Evolutionary conservation across 1,140 invertebrate genomes (phyloP).

Genomic region (Campodea augens): DNA sequence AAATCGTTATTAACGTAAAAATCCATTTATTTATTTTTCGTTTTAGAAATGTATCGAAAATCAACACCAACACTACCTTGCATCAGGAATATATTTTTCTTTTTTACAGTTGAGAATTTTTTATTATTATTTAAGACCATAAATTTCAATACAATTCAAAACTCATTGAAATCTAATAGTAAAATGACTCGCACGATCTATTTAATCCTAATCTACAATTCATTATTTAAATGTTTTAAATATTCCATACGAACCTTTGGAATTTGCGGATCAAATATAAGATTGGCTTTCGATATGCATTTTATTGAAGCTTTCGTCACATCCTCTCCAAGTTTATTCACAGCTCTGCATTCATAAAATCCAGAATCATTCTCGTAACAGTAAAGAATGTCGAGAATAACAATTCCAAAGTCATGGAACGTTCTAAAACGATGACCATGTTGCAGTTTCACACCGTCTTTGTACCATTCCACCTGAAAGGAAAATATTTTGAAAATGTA

Average conservation of each 20-base stretch:
- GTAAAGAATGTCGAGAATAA: slow-evolving; percentile 88
- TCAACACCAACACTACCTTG: no score
- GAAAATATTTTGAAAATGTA: slow-evolving; percentile 25
- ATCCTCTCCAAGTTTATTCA: slow-evolving; percentile 79
- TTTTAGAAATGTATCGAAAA: no score
- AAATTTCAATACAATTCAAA: no score
- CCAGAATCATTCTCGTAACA: slow-evolving; percentile 95
- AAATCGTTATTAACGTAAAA: no score
- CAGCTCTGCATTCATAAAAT: slow-evolving; percentile 75
- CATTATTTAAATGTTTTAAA: no score
- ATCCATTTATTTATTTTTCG: no score
- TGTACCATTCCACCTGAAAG: slow-evolving; percentile 76
- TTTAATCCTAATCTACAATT: no score
- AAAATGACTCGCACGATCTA: no score
- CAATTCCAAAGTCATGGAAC: slow-evolving; percentile 93
- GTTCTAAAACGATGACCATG: slow-evolving; percentile 86
- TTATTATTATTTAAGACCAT: no score
- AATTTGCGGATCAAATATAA: slow-evolving; percentile 87
- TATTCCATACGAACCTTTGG: slow-evolving; percentile 48
- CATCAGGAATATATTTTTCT: no score
- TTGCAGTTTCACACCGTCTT: slow-evolving; percentile 77
- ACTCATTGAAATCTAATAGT: no score
- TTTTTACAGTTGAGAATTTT: no score
- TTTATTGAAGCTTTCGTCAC: slow-evolving; percentile 64
- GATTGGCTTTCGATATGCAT: slow-evolving; percentile 72